These are phyloP conservation scores for Cynodonichthys magdalenae DNA, from an alignment of 2,797 vertebrate species.

Conservation along the genomic window DNA sequence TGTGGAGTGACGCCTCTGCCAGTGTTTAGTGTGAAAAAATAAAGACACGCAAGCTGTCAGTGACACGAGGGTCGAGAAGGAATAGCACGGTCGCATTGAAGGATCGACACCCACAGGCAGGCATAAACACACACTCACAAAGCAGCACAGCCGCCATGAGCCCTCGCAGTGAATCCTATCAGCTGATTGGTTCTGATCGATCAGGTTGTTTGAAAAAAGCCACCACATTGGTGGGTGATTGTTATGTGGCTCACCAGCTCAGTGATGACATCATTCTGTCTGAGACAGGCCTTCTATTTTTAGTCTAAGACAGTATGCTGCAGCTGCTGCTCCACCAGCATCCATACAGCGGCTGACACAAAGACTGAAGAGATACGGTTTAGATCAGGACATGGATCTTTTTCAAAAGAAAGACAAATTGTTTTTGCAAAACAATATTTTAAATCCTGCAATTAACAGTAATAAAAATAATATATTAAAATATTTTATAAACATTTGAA, in stretches of 20 bases:
- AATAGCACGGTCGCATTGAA: constrained; percentile 25
- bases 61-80: constrained; percentile 44
- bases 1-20: constrained; percentile 37
- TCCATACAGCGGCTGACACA: constrained; percentile 32
- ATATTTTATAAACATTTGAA: not conserved
- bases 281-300: constrained; percentile 75
- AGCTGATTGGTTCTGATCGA: constrained; percentile 56
- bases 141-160: constrained; percentile 23
- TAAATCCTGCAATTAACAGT: not conserved
- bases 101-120: constrained; percentile 30
- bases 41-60: constrained; percentile 70
- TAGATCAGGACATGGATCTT: constrained; percentile 37
- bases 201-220: constrained; percentile 34
- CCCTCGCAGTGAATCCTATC: constrained; percentile 24
- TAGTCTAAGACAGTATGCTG: constrained; percentile 63
- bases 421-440: not conserved
- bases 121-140: constrained; percentile 19
- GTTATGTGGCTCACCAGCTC: constrained; percentile 63
- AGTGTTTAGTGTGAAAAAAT: constrained; percentile 62
- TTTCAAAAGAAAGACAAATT: not conserved
- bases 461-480: not conserved
- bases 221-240: constrained; percentile 57
- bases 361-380: constrained; percentile 19
- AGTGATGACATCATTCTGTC: constrained; percentile 75
- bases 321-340: constrained; percentile 46